phyloP scores from a whole-genome alignment of 1,140 invertebrate genomes.

The Notospermus geniculatus region DNA sequence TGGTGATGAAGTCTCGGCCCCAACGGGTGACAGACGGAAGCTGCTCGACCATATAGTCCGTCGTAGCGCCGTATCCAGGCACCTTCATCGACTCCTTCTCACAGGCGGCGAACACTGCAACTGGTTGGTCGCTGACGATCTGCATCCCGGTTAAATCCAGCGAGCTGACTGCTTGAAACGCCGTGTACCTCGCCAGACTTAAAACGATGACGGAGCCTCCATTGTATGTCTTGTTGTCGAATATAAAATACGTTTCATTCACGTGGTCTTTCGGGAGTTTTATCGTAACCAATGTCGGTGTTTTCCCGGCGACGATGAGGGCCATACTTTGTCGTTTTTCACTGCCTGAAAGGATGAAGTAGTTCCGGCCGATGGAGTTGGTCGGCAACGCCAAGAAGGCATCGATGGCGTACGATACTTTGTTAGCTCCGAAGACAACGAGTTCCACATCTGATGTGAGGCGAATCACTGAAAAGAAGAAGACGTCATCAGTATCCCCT shows the following conservation, averaged over 20 bases:
- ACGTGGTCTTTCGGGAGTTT: slow-evolving; percentile 10
- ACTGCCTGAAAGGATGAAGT: slow-evolving; percentile 34
- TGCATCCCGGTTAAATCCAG: slow-evolving; percentile 37
- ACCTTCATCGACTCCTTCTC: slow-evolving; percentile 23
- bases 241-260: slow-evolving; percentile 12
- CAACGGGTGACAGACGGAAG: slow-evolving; percentile 35
- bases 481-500: too few species aligned
- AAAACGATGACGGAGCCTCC: slow-evolving; percentile 21
- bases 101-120: slow-evolving; percentile 38
- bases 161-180: slow-evolving; percentile 25
- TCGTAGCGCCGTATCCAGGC: slow-evolving; percentile 4
- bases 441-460: slow-evolving; percentile 28
- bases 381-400: slow-evolving; percentile 38
- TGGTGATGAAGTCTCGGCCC: slow-evolving; percentile 34
- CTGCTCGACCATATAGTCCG: slow-evolving; percentile 38
- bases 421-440: slow-evolving; percentile 36
- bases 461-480: not conserved
- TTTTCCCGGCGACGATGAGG: too few species aligned
- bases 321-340: too few species aligned
- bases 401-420: slow-evolving; percentile 35
- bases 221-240: slow-evolving; percentile 22
- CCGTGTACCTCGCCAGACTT: slow-evolving; percentile 27
- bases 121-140: slow-evolving; percentile 29
- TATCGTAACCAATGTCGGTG: slow-evolving; percentile 22
- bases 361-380: slow-evolving; percentile 33